Percentiles rank a stretch among this genome's conserved stretches.
phyloP scores from a whole-genome alignment of 1,140 invertebrate genomes.

The Sycobia sp. region DNA sequence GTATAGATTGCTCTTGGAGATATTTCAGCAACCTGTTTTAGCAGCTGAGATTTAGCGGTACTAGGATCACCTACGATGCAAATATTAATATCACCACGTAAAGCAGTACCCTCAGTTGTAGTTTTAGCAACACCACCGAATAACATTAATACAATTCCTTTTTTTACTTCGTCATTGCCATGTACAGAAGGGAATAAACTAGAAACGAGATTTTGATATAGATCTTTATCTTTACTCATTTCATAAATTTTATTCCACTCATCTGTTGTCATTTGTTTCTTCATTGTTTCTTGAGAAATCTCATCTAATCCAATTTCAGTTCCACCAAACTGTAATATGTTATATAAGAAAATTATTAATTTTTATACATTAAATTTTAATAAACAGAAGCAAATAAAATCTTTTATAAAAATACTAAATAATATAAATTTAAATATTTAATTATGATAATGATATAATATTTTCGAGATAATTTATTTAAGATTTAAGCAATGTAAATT shows the following conservation, averaged over 20 bases:
- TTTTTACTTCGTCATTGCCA: conserved; percentile 97
- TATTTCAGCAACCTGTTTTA: conserved; percentile 96
- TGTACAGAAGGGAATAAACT: conserved; percentile 97
- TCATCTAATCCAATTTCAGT: conserved; percentile 79
- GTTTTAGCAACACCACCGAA: conserved; percentile 97
- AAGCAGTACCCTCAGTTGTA: conserved; percentile 85
- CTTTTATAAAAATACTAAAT: neutral
- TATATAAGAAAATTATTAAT: neutral
- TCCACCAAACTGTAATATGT: conserved; percentile 70
- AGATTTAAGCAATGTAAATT: too few relatives aligned
- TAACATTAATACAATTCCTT: conserved; percentile 92
- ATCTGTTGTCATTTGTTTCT: conserved; percentile 90
- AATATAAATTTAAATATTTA: neutral
- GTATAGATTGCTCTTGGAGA: conserved; percentile 96
- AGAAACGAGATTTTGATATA: conserved; percentile 90
- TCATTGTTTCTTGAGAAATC: conserved; percentile 87
- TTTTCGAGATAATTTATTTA: too few relatives aligned
- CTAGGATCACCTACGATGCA: conserved; percentile 99
- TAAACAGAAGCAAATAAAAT: neutral
- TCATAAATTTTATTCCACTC: conserved; percentile 97
- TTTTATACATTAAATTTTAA: neutral
- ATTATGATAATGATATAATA: too few relatives aligned
- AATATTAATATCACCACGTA: conserved; percentile 97
- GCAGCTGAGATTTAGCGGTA: conserved; percentile 96
- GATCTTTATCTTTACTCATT: conserved; percentile 92